Percentiles rank a stretch among this genome's conserved stretches.
Evolutionary conservation across 2,797 vertebrate species (phyloP).

Genomic region (Urophycis tenuis): DNA sequence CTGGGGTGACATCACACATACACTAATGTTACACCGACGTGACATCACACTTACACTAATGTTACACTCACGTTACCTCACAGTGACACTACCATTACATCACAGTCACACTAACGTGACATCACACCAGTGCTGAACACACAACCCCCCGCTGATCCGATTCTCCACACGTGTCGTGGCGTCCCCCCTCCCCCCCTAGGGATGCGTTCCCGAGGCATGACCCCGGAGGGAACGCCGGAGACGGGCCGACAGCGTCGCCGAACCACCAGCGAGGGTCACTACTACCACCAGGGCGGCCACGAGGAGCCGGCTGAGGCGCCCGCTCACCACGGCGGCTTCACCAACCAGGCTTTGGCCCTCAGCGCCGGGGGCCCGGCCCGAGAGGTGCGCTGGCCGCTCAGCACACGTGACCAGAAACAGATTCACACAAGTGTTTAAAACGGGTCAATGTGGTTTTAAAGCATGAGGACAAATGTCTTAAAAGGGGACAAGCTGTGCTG

Average conservation of each 20-base stretch:
- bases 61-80: not conserved
- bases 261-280: slow-evolving; percentile 87
- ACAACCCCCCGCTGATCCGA: not conserved
- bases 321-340: slow-evolving; percentile 70
- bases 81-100: not conserved
- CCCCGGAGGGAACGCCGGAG: slow-evolving; percentile 73
- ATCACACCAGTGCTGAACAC: too few relatives aligned
- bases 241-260: slow-evolving; percentile 74
- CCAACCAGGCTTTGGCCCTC: slow-evolving; percentile 80
- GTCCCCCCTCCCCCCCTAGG: too few relatives aligned
- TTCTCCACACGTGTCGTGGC: too few relatives aligned
- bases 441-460: not conserved
- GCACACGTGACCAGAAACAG: too few relatives aligned
- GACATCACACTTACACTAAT: not conserved
- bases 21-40: not conserved
- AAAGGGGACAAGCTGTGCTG: too few relatives aligned
- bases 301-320: slow-evolving; percentile 62
- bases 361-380: slow-evolving; percentile 87
- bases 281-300: slow-evolving; percentile 84
- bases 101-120: too few relatives aligned
- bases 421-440: too few relatives aligned
- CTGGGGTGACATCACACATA: too few relatives aligned
- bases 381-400: slow-evolving; percentile 78
- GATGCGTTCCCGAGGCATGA: slow-evolving; percentile 80
- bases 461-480: too few relatives aligned